These are phyloP conservation scores for Eristalis pertinax DNA, from an alignment of 2,888 invertebrate species.

Conservation along the genomic window DNA sequence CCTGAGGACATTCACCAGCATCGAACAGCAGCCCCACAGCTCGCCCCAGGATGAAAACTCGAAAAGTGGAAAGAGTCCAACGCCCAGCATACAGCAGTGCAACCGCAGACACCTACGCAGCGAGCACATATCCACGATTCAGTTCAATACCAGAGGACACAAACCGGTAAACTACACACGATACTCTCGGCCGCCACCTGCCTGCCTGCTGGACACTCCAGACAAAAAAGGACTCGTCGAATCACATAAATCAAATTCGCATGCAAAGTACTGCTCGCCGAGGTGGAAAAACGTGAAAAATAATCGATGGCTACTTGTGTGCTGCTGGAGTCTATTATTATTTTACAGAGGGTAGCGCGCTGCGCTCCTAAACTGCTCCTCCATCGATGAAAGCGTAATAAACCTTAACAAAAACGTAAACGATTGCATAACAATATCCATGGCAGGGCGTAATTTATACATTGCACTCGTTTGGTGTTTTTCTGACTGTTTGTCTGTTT, in stretches of 20 bases:
- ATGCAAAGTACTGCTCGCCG: conserved; percentile 47
- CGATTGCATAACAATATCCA: conserved; percentile 37
- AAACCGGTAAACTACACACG: conserved; percentile 16
- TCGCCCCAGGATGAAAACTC: conserved; percentile 6
- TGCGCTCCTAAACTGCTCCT: conserved; percentile 3
- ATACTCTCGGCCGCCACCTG: neutral
- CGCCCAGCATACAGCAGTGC: neutral
- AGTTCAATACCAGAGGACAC: conserved; percentile 15
- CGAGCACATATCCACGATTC: neutral
- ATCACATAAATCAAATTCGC: conserved; percentile 51
- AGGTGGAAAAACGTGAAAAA: conserved; percentile 40
- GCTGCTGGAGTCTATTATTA: conserved; percentile 27
- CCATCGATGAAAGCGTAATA: conserved; percentile 19
- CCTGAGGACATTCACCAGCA: conserved; percentile 46
- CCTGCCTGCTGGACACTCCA: neutral
- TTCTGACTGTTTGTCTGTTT: neutral
- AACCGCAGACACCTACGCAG: conserved; percentile 20
- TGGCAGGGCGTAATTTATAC: conserved; percentile 28
- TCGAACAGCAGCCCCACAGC: neutral
- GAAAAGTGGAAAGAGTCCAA: neutral
- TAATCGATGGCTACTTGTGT: conserved; percentile 18
- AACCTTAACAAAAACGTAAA: neutral
- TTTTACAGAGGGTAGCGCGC: conserved; percentile 11
- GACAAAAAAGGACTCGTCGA: conserved; percentile 24
- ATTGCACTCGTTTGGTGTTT: neutral